Base-by-base conservation (phyloP, 2,888 invertebrate species). In the Mylabris sibirica region DNA sequence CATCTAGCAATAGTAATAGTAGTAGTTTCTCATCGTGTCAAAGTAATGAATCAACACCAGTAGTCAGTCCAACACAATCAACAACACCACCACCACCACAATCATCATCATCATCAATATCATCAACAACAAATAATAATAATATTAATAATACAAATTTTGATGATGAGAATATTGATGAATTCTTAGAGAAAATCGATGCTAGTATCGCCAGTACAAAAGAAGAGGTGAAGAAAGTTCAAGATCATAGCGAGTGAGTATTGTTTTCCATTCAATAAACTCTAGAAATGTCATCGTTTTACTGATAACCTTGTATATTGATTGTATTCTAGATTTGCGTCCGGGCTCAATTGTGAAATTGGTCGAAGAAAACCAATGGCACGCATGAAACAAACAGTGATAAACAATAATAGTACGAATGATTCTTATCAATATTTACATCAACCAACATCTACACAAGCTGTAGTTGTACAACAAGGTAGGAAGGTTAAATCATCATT, bases 201-300 rank as follows among this genome's bases (percentile, higher is more conserved):
- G 91, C 92, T 68, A 93, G 94, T 24, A 91, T 95, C 81, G 95
- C 94, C 66, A 92, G 88, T 80, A 94, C 93, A 63, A 94, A 93
- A 83, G 92, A 91, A 85, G 93, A 94, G 83, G 93, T 95, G 26
- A 91, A 92, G 81, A 91, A 92, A 81, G 90, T 92, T 74, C 91
- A 92, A 85, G 90, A 90, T 81, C 91, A 89, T 81, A 94, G 94
- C 88, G 91, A 93, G 95, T 95, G 88, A 92, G 93, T 92, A 63
- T 63, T 68, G 22, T 53, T 26, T 26, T 44, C 24, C 30, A 20
- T 24, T 49, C 30, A 30, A n/a, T 53, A 2, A n/a, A 11, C 3
- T 6, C 12, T 24, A 63, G 17, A 53, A 20, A 63, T 30, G 17
- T 60, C 22, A 35, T 3, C 9, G 3, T 11, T 30, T 30, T 30